phyloP scores from a whole-genome alignment of 2,888 invertebrate genomes.

The Eupelmus urozonus region DNA sequence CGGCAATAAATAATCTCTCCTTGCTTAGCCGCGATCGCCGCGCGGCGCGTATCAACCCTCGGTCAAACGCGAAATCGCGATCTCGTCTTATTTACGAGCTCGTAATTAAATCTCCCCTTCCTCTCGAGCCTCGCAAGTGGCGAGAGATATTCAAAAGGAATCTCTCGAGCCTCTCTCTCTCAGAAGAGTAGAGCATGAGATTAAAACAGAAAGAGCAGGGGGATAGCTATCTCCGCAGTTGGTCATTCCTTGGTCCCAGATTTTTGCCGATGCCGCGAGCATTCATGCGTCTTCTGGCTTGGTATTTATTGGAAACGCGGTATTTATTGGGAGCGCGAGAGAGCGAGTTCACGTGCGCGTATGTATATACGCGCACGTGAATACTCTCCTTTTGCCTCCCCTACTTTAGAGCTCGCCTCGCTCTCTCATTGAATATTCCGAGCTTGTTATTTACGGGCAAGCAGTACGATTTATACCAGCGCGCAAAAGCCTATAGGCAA shows the following conservation, averaged over 20 bases:
- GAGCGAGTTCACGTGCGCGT: slow-evolving; percentile 49
- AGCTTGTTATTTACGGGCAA: slow-evolving; percentile 71
- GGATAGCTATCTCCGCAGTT: slow-evolving; percentile 64
- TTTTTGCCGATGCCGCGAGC: slow-evolving; percentile 70
- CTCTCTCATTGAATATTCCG: slow-evolving; percentile 72
- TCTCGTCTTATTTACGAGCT: slow-evolving; percentile 54
- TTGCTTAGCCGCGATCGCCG: background rate
- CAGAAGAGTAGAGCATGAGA: slow-evolving; percentile 13
- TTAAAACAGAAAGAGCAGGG: slow-evolving; percentile 4
- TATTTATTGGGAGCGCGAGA: slow-evolving; percentile 58
- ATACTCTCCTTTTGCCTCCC: slow-evolving; percentile 55
- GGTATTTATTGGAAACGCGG: slow-evolving; percentile 73
- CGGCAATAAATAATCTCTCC: slow-evolving; percentile 46
- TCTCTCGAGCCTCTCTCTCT: slow-evolving; percentile 57
- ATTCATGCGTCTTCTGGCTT: slow-evolving; percentile 74
- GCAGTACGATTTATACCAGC: slow-evolving; percentile 71
- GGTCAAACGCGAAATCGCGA: slow-evolving; percentile 48
- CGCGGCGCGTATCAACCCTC: background rate
- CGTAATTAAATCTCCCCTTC: slow-evolving; percentile 55
- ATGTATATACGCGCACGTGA: slow-evolving; percentile 51
- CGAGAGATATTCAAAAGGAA: slow-evolving; percentile 67
- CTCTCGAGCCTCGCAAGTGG: slow-evolving; percentile 40
- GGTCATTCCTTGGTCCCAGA: slow-evolving; percentile 70
- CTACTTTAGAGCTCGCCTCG: too few relatives aligned
- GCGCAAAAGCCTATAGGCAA: background rate